phyloP scores from a whole-genome alignment of 2,797 vertebrate genomes.

The Adelosebastes latens region DNA sequence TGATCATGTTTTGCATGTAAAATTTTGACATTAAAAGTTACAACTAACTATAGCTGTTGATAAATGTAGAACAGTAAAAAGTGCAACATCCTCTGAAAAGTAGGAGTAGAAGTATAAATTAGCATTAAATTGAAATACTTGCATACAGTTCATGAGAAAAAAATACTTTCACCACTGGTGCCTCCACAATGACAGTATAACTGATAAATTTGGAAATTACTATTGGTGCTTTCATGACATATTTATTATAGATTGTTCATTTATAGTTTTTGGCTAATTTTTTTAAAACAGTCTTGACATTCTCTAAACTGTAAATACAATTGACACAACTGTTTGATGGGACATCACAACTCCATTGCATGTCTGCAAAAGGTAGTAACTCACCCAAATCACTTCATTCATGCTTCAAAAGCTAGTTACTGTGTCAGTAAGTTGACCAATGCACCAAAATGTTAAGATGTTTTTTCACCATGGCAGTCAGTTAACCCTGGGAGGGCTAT shows the following conservation, averaged over 20 bases:
- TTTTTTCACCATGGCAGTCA: no score
- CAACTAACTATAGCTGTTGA: background rate
- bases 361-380: no score
- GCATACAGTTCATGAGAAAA: background rate
- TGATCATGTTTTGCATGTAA: background rate
- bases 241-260: background rate
- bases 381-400: no score
- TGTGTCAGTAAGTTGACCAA: no score
- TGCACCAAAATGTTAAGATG: no score
- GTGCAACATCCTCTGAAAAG: background rate
- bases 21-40: background rate
- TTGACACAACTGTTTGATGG: no score
- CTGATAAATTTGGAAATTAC: background rate
- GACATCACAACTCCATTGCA: no score
- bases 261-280: no score
- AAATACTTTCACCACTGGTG: no score
- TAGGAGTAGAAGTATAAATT: background rate
- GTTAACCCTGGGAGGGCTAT: no score
- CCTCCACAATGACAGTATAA: background rate
- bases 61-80: background rate
- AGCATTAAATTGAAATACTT: background rate
- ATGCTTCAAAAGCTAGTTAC: no score
- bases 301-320: background rate
- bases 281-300: no score
- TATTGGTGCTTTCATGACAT: background rate